Evolutionary conservation across 1,140 invertebrate genomes (phyloP).

Genomic region (Glomeris maerens): DNA sequence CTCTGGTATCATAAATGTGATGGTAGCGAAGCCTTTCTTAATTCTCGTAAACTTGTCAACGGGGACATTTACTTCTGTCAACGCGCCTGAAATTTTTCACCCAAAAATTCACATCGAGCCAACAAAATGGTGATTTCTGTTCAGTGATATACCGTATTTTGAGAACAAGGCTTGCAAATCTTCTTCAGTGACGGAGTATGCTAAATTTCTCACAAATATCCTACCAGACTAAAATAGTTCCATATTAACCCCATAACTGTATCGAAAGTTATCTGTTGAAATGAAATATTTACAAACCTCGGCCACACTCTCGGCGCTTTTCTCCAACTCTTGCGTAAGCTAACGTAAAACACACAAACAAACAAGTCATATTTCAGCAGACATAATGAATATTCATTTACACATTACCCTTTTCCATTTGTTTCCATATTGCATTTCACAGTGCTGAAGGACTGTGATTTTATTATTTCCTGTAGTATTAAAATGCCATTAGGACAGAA

Average conservation of each 20-base stretch:
- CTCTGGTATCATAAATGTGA: conserved; percentile 90
- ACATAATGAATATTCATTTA: neutral
- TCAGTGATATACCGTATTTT: conserved; percentile 61
- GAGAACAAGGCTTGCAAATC: conserved; percentile 72
- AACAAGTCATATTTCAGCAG: neutral
- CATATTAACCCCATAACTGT: neutral
- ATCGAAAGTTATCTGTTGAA: conserved; percentile 1
- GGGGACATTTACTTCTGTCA: conserved; percentile 79
- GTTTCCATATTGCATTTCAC: neutral
- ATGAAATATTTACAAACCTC: conserved; percentile 31
- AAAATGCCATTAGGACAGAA: too few relatives aligned
- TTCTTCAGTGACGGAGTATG: conserved; percentile 76
- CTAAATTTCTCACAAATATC: conserved; percentile 87
- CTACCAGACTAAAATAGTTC: conserved; percentile 50
- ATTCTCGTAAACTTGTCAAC: conserved; percentile 69
- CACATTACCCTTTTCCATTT: conserved; percentile 2
- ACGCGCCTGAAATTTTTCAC: conserved; percentile 42
- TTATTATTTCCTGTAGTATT: conserved; percentile 14
- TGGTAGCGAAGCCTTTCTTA: conserved; percentile 83
- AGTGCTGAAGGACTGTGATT: too few relatives aligned
- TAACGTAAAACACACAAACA: conserved; percentile 1
- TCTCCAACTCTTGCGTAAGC: conserved; percentile 43
- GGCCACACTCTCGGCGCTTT: conserved; percentile 59
- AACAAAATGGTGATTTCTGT: too few relatives aligned
- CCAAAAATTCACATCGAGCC: neutral